Evolutionary conservation across 2,888 invertebrate species (phyloP).

Genomic region (Mesorhabditis belari): DNA sequence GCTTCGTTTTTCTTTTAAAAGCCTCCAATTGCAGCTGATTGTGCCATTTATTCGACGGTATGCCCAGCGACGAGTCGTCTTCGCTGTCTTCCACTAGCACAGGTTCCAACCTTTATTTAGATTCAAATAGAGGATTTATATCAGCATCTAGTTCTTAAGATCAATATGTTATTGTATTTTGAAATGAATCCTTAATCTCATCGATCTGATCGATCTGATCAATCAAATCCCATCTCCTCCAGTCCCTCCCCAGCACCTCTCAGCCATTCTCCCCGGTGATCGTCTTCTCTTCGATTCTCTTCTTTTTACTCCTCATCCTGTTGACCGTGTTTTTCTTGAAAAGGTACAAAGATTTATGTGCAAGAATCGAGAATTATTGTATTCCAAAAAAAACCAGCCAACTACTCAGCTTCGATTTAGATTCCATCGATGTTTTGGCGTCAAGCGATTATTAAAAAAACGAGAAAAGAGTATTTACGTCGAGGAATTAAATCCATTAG

Average conservation of each 20-base stretch:
- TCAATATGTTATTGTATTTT: background rate
- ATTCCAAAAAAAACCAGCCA: constrained; percentile 28
- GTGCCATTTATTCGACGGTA: constrained; percentile 40
- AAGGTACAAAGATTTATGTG: constrained; percentile 17
- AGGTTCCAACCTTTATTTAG: too few relatives aligned
- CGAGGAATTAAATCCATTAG: constrained; percentile 41
- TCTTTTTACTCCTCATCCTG: constrained; percentile 30
- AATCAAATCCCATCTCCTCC: background rate
- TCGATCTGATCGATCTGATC: background rate
- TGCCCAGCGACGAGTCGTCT: constrained; percentile 26
- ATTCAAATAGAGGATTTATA: too few relatives aligned
- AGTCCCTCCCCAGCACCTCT: background rate
- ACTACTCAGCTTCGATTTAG: constrained; percentile 1
- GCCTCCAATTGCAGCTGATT: constrained; percentile 30
- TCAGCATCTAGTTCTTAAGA: background rate
- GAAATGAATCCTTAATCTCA: background rate
- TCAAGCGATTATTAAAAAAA: constrained; percentile 22
- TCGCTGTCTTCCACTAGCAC: constrained; percentile 26
- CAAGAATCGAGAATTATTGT: constrained; percentile 4
- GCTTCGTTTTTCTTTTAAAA: background rate
- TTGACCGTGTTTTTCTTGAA: constrained; percentile 28
- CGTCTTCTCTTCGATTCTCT: constrained; percentile 21
- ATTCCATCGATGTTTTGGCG: constrained; percentile 13
- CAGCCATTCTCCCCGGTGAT: constrained; percentile 17
- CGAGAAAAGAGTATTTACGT: constrained; percentile 35